A percentile compares a stretch with the other conserved stretches of the same genome.
Evolutionary conservation across 2,113 vertebrate genomes (phyloP).

Genomic region (Alaudala cheleensis): DNA sequence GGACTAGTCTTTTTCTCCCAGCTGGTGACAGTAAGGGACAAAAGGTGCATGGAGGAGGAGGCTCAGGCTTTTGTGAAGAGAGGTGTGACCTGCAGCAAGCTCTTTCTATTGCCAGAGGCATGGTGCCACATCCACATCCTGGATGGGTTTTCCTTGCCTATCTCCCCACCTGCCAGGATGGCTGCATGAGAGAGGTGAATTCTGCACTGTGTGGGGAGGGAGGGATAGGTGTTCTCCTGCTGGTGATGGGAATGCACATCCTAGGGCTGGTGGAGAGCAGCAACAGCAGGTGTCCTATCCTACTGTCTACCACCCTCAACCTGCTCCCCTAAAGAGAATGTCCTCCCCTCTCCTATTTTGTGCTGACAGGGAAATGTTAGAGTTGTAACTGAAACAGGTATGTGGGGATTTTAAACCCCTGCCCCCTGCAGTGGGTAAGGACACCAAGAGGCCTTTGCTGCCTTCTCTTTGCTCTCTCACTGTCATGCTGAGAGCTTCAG

Average conservation of each 20-base stretch:
- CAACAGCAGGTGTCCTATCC: not conserved
- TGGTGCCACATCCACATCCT: not conserved
- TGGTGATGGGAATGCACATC: not conserved
- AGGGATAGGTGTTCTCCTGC: not conserved
- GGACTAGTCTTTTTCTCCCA: not conserved
- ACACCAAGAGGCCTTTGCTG: not conserved
- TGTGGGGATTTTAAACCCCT: not conserved
- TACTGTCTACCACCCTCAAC: not conserved
- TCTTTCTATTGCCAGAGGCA: not conserved
- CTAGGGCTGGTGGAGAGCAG: not conserved
- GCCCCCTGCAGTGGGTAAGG: not conserved
- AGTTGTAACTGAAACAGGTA: not conserved
- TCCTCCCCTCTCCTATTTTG: not conserved
- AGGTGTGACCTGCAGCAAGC: not conserved
- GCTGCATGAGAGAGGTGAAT: not conserved
- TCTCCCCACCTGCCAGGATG: not conserved
- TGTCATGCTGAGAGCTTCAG: accelerated
- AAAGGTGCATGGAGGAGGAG: not conserved
- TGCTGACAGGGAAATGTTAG: not conserved
- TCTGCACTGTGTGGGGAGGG: not conserved
- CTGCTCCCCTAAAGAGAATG: not conserved
- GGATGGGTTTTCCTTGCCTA: not conserved
- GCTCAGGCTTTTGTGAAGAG: not conserved
- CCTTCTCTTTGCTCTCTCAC: accelerated
- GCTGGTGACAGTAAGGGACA: not conserved